phyloP scores from a whole-genome alignment of 2,113 vertebrate genomes.

The Hymenochirus boettgeri region DNA sequence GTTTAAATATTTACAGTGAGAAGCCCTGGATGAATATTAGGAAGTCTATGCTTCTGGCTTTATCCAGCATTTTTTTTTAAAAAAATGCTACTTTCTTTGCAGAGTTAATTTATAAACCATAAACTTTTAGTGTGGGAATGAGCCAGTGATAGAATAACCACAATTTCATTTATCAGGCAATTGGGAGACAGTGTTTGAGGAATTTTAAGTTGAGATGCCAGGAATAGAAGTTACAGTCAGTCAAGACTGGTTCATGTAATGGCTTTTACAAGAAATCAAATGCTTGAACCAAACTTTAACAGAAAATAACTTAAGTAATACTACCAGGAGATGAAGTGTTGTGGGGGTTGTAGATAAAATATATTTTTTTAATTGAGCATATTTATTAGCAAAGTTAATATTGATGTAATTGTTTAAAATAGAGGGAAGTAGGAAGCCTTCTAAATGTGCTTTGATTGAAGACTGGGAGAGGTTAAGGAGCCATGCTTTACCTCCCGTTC shows the following conservation, averaged over 20 bases:
- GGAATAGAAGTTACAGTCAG: conserved; percentile 35
- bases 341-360: too few species aligned
- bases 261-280: conserved; percentile 13
- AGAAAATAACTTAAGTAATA: conserved; percentile 23
- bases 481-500: too few species aligned
- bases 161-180: conserved; percentile 34
- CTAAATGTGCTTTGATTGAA: too few species aligned
- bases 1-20: conserved; percentile 3
- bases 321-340: background rate
- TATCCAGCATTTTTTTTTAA: conserved; percentile 26
- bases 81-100: conserved; percentile 16
- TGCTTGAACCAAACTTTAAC: conserved; percentile 8
- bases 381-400: too few species aligned
- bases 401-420: too few species aligned
- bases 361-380: too few species aligned
- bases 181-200: conserved; percentile 34
- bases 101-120: conserved; percentile 36
- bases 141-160: conserved; percentile 12
- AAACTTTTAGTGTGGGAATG: conserved; percentile 21
- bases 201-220: conserved; percentile 31
- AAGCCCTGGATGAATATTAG: conserved; percentile 5
- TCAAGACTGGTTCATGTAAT: conserved; percentile 22
- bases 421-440: too few species aligned
- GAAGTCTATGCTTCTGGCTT: conserved; percentile 24
- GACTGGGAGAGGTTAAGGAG: too few species aligned